phyloP scores from a whole-genome alignment of 2,113 vertebrate species.

The Gnathonemus echidnorhynchus region DNA sequence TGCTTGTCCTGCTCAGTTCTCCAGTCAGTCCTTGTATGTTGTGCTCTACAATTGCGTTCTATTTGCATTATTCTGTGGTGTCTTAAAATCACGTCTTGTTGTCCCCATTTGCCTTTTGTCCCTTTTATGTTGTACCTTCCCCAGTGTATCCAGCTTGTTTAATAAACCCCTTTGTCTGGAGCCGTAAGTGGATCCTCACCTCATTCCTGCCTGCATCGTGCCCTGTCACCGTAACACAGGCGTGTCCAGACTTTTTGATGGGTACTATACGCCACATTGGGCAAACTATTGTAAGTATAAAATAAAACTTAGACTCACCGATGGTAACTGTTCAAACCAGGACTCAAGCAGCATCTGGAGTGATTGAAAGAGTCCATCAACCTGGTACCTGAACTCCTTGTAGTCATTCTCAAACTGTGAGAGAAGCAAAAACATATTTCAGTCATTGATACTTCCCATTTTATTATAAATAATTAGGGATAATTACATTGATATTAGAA shows the following conservation, averaged over 20 bases:
- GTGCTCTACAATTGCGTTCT: too few species aligned
- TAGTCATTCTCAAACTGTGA: conserved; percentile 76
- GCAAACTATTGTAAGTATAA: background rate
- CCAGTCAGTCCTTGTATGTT: too few species aligned
- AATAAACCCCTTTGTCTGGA: too few species aligned
- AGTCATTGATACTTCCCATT: background rate
- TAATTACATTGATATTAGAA: conserved; percentile 28
- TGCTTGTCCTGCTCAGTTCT: too few species aligned
- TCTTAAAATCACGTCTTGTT: too few species aligned
- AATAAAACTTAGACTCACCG: conserved; percentile 54
- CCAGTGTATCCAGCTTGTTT: too few species aligned
- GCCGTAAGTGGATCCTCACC: too few species aligned
- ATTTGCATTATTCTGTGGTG: too few species aligned
- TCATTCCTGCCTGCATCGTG: too few species aligned
- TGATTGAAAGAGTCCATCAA: conserved; percentile 59
- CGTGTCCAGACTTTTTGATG: background rate
- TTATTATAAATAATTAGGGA: background rate
- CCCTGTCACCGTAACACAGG: too few species aligned
- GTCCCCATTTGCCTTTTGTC: too few species aligned
- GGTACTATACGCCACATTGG: background rate
- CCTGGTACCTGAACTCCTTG: conserved; percentile 65
- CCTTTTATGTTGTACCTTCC: too few species aligned
- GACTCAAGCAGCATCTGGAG: conserved; percentile 64
- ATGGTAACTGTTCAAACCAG: conserved; percentile 57
- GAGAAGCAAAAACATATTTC: background rate